Conservation (phyloP, 2,113 vertebrate species). For the Himantopus leucocephalus region DNA sequence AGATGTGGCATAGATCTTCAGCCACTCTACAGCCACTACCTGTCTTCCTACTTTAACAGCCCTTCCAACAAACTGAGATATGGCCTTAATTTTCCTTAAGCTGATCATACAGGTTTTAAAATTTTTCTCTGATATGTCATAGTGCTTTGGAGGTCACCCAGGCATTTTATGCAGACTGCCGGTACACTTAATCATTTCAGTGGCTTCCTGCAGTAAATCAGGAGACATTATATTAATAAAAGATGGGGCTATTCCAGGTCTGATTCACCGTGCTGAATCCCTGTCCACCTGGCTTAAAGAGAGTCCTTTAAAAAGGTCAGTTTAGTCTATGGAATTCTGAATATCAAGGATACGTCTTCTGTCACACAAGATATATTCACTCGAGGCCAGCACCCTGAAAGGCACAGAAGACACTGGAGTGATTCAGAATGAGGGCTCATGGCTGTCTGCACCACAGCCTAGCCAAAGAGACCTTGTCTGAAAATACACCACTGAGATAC, state of each 20-base stretch:
- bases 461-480: background rate
- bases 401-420: background rate
- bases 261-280: constrained; percentile 24
- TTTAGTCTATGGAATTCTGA: constrained; percentile 29
- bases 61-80: constrained; percentile 29
- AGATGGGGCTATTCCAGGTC: constrained; percentile 42
- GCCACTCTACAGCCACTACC: background rate
- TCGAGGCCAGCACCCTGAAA: background rate
- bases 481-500: background rate
- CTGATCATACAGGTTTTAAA: constrained; percentile 7
- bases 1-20: background rate
- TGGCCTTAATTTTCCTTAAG: constrained; percentile 23
- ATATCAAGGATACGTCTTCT: background rate
- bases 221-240: constrained; percentile 58
- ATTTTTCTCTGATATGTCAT: constrained; percentile 35
- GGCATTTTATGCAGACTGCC: constrained; percentile 49
- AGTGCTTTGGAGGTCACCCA: constrained; percentile 41
- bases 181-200: constrained; percentile 51
- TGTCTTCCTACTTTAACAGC: background rate
- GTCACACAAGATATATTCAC: background rate
- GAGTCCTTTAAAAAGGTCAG: constrained; percentile 36
- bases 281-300: constrained; percentile 17
- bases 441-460: background rate
- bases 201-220: constrained; percentile 60
- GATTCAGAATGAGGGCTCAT: background rate